Percentiles rank a stretch among this genome's conserved stretches.
phyloP scores from a whole-genome alignment of 2,113 vertebrate genomes.

The Regulus satrapa region DNA sequence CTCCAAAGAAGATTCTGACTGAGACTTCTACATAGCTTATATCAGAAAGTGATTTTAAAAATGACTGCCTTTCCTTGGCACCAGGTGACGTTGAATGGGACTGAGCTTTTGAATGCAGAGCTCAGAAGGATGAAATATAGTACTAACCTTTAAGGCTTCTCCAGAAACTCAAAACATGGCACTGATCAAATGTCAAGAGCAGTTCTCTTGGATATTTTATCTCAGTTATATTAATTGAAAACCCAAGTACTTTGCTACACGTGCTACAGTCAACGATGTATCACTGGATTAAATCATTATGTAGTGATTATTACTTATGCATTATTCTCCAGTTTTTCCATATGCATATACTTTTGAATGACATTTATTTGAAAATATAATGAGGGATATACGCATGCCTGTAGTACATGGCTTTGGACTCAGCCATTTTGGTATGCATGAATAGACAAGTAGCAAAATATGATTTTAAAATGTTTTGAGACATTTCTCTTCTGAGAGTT shows the following conservation, averaged over 20 bases:
- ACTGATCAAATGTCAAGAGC: slow-evolving; percentile 34
- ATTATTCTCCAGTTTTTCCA: not conserved
- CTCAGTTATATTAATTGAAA: not conserved
- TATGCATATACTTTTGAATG: not conserved
- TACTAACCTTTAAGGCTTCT: slow-evolving; percentile 51
- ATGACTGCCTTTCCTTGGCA: slow-evolving; percentile 15
- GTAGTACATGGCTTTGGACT: not conserved
- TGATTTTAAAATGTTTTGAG: not conserved
- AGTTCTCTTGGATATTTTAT: not conserved
- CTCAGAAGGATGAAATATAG: slow-evolving; percentile 30
- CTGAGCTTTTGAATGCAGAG: not conserved
- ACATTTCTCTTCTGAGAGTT: not conserved
- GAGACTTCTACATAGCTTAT: not conserved
- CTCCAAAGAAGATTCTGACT: not conserved
- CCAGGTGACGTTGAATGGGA: not conserved
- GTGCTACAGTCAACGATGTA: not conserved
- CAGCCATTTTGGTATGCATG: not conserved
- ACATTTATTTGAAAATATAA: slow-evolving; percentile 3
- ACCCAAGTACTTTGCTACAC: not conserved
- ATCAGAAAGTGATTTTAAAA: slow-evolving; percentile 18
- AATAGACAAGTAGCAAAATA: not conserved
- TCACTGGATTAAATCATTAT: not conserved
- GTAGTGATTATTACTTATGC: not conserved
- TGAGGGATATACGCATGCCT: not conserved
- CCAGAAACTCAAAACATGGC: slow-evolving; percentile 5